Conservation (phyloP, 1,140 invertebrate genomes). For the Microvelia longipes region DNA sequence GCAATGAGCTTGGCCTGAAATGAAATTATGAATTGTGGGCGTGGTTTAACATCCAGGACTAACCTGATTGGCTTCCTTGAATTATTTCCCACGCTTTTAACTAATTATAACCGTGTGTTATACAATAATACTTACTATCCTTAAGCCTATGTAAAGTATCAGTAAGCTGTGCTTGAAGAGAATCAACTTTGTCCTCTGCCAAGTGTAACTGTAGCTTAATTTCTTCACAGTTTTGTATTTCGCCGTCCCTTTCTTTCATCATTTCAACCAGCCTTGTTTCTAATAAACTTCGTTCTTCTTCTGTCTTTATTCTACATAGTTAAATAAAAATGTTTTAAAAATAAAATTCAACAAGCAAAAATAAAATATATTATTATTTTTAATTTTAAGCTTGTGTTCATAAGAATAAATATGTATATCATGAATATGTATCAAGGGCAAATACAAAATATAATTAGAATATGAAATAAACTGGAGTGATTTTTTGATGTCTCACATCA, state of each 20-base stretch:
- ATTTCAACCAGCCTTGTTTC: conserved; percentile 54
- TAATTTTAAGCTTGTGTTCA: not conserved
- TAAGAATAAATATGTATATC: no score
- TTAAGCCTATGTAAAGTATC: conserved; percentile 60
- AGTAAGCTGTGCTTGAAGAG: conserved; percentile 51
- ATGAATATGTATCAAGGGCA: no score
- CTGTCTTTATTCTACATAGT: conserved; percentile 39
- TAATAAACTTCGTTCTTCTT: conserved; percentile 52
- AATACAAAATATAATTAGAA: no score
- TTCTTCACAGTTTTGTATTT: conserved; percentile 52
- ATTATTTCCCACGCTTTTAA: no score
- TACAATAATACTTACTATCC: conserved; percentile 47
- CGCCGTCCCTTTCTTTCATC: conserved; percentile 49
- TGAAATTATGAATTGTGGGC: no score
- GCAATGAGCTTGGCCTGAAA: no score
- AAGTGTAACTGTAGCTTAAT: conserved; percentile 57
- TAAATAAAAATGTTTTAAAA: conserved; percentile 11
- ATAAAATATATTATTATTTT: not conserved
- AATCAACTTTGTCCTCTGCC: conserved; percentile 58
- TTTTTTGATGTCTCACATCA: no score
- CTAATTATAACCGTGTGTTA: no score
- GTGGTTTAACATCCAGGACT: no score
- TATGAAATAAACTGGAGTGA: no score
- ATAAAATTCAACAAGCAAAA: conserved; percentile 12
- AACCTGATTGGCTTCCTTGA: no score